Evolutionary conservation across 1,140 invertebrate species (phyloP).

Genomic region (Sipha flava): DNA sequence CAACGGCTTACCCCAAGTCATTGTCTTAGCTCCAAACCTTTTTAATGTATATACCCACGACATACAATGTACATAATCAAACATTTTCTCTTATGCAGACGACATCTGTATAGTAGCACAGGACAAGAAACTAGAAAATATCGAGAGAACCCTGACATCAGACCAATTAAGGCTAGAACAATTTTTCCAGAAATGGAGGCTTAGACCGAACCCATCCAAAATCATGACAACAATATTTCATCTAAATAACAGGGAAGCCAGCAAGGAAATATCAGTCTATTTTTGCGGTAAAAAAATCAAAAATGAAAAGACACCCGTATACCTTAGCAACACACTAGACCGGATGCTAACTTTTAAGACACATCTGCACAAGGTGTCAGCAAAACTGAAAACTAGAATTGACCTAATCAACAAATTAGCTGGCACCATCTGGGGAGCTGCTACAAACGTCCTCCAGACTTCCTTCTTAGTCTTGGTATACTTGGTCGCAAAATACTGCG

Average conservation of each 20-base stretch:
- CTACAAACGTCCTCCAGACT: neutral
- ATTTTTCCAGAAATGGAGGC: neutral
- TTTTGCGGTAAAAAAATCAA: neutral
- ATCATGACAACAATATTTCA: neutral
- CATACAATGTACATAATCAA: neutral
- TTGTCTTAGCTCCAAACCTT: neutral
- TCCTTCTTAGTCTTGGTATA: neutral
- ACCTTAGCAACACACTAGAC: conserved; percentile 12
- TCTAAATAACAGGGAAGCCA: conserved; percentile 1
- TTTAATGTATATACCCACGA: neutral
- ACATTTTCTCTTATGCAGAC: neutral
- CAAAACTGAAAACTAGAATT: conserved; percentile 31
- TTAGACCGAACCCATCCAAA: neutral
- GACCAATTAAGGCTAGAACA: neutral
- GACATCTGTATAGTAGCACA: neutral
- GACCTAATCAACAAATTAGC: conserved; percentile 21
- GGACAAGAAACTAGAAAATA: neutral
- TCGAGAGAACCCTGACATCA: neutral
- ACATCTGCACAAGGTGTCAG: conserved; percentile 1
- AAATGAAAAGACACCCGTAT: too few relatives aligned
- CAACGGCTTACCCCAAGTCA: neutral
- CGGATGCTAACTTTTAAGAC: neutral
- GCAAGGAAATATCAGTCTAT: neutral
- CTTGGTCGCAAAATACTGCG: conserved; percentile 22
- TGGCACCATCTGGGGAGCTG: neutral